A percentile compares a stretch with the other conserved stretches of the same genome.
These are phyloP conservation scores for Stegostoma tigrinum DNA, from an alignment of 2,113 vertebrate species.

Conservation along the genomic window DNA sequence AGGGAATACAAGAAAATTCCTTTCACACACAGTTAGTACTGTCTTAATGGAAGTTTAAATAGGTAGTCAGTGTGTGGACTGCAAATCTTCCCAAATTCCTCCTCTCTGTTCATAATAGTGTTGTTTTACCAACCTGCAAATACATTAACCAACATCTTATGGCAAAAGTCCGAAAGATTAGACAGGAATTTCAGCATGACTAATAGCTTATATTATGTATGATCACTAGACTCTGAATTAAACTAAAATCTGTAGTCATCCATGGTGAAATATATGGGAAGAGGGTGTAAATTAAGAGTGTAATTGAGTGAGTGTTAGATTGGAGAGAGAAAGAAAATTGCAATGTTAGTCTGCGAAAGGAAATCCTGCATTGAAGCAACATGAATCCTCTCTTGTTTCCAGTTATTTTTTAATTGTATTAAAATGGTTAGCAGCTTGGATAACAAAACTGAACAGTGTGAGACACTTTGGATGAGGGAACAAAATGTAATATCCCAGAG, in stretches of 20 bases:
- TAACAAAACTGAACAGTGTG: background rate
- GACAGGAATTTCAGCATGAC: background rate
- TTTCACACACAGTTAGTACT: background rate
- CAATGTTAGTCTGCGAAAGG: background rate
- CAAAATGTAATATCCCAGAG: no score
- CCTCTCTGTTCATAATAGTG: background rate
- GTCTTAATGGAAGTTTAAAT: background rate
- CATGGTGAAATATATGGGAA: background rate
- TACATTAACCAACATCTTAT: background rate
- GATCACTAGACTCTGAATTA: slow-evolving; percentile 19
- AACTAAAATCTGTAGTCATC: background rate
- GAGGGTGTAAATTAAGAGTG: background rate
- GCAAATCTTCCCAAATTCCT: background rate
- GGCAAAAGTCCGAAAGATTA: background rate
- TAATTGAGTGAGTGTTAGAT: background rate
- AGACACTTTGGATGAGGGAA: no score
- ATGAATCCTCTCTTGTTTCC: background rate
- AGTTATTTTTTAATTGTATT: background rate
- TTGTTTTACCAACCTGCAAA: slow-evolving; percentile 16
- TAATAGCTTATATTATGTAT: slow-evolving; percentile 1
- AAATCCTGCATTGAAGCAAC: background rate
- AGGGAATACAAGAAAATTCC: background rate
- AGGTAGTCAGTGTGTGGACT: background rate
- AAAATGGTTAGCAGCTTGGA: background rate
- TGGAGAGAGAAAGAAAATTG: background rate